A percentile compares a stretch with the other conserved stretches of the same genome.
Evolutionary conservation across 1,140 invertebrate species (phyloP).

Genomic region (Neotoxoptera formosana): DNA sequence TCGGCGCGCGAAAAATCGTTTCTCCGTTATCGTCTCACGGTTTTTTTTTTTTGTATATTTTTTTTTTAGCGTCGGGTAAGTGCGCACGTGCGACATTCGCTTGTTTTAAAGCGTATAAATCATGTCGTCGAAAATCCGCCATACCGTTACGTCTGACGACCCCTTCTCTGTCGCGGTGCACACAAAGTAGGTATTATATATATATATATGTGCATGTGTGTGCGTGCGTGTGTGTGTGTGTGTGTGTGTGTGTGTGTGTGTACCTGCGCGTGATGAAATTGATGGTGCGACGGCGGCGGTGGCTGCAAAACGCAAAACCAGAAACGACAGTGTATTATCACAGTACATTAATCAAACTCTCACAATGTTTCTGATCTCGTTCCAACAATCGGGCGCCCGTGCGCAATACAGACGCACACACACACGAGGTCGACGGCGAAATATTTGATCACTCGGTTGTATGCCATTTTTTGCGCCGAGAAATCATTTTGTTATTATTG

Average conservation of each 20-base stretch:
- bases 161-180: neutral
- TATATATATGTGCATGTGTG: too few relatives aligned
- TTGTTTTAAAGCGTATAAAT: constrained; percentile 48
- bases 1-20: neutral
- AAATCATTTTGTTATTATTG: constrained; percentile 30
- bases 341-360: constrained; percentile 55
- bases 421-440: neutral
- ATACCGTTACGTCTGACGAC: constrained; percentile 16
- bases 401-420: neutral
- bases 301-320: constrained; percentile 42
- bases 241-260: neutral
- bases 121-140: constrained; percentile 25
- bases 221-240: too few relatives aligned
- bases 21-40: neutral
- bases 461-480: neutral
- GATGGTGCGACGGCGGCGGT: constrained; percentile 16
- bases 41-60: neutral
- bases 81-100: neutral
- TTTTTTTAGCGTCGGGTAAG: neutral
- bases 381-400: constrained; percentile 21
- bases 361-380: constrained; percentile 53
- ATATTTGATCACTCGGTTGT: neutral
- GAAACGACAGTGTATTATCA: constrained; percentile 51
- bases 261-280: constrained; percentile 30
- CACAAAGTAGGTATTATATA: neutral